Percentiles rank a stretch among this genome's conserved stretches.
Evolutionary conservation across 2,113 vertebrate species (phyloP).

Genomic region (Chlamydotis undulata): DNA sequence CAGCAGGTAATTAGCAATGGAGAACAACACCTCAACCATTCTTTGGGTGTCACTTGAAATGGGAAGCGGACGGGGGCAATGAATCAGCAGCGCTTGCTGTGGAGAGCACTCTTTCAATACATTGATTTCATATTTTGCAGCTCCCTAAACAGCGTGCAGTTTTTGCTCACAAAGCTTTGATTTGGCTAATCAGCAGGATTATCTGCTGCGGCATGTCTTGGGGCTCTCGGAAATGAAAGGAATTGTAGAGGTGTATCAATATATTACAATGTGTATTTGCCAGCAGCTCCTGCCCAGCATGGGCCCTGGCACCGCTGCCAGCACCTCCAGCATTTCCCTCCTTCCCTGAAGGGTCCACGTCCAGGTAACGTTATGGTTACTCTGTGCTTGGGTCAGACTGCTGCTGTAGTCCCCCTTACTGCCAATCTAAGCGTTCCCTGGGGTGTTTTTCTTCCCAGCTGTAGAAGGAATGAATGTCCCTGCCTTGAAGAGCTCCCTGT

Average conservation of each 20-base stretch:
- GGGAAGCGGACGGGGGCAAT: background rate
- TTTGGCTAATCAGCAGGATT: slow-evolving; percentile 34
- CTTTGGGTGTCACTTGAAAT: background rate
- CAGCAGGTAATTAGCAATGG: background rate
- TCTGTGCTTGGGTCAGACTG: background rate
- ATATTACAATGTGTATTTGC: slow-evolving; percentile 1
- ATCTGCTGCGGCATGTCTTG: background rate
- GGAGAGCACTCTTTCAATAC: background rate
- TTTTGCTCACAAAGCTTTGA: slow-evolving; percentile 39
- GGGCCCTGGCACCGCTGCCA: background rate
- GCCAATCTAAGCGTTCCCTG: background rate
- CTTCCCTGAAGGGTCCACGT: background rate
- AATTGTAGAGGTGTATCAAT: slow-evolving; percentile 18
- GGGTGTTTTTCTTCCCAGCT: background rate
- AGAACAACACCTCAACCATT: background rate
- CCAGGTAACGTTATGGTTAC: rapidly evolving
- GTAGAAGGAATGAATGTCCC: background rate
- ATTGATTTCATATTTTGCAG: background rate
- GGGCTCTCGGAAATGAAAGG: slow-evolving; percentile 25
- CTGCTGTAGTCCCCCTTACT: background rate
- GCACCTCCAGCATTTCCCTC: background rate
- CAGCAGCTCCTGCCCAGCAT: background rate
- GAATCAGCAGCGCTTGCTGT: background rate
- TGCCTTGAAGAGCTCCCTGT: background rate
- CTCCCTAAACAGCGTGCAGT: background rate